phyloP scores from a whole-genome alignment of 2,797 vertebrate species.

The Sebastes paucispinis region DNA sequence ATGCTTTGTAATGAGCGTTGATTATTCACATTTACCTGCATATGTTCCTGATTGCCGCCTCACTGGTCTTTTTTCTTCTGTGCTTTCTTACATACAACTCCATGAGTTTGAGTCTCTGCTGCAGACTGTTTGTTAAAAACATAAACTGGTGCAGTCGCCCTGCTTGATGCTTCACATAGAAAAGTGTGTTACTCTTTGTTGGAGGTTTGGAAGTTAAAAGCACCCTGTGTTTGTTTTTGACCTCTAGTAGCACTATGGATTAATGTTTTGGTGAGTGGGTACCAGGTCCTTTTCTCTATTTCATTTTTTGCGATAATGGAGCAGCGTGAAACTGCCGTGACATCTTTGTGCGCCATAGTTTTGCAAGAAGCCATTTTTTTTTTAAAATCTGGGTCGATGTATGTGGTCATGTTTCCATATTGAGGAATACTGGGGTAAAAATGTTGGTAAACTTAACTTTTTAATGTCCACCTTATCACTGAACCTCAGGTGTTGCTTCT shows the following conservation, averaged over 20 bases:
- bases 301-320: too few relatives aligned
- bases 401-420: too few relatives aligned
- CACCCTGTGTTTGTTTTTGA: too few relatives aligned
- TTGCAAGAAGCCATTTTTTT: too few relatives aligned
- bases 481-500: too few relatives aligned
- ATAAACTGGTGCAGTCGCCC: background rate
- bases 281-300: too few relatives aligned
- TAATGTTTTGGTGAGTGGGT: background rate
- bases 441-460: too few relatives aligned
- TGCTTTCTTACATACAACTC: background rate
- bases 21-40: slow-evolving; percentile 54
- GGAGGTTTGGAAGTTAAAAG: background rate
- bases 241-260: background rate
- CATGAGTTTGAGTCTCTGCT: background rate
- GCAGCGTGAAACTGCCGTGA: too few relatives aligned
- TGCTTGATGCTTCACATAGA: background rate
- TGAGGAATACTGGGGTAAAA: too few relatives aligned
- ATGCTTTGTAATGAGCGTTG: slow-evolving; percentile 34
- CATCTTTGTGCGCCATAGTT: too few relatives aligned
- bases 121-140: background rate
- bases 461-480: too few relatives aligned
- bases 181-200: background rate
- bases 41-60: slow-evolving; percentile 52
- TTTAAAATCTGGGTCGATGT: too few relatives aligned
- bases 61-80: background rate